These are phyloP conservation scores for Aphaenogaster floridana DNA, from an alignment of 1,140 invertebrate species.

Conservation along the genomic window DNA sequence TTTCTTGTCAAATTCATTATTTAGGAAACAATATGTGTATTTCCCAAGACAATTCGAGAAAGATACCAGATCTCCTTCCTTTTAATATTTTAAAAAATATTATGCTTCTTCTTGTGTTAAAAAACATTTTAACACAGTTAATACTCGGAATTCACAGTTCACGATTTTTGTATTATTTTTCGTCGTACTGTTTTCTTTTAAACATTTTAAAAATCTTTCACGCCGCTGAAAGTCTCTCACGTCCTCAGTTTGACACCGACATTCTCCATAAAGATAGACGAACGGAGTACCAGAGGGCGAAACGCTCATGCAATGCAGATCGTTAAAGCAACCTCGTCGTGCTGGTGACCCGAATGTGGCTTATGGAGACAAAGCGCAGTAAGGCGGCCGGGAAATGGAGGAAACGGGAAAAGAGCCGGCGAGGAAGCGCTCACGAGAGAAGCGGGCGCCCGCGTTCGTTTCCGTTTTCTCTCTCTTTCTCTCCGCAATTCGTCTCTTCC, in stretches of 20 bases:
- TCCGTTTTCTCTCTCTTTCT: constrained; percentile 46
- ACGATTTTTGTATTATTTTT: background rate
- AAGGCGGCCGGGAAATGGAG: constrained; percentile 56
- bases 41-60: background rate
- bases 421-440: constrained; percentile 23
- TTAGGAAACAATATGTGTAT: background rate
- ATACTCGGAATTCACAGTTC: background rate
- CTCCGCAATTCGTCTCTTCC: constrained; percentile 67
- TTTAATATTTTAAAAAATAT: background rate
- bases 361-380: constrained; percentile 74
- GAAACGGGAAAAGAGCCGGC: constrained; percentile 53
- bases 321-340: constrained; percentile 72
- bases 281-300: constrained; percentile 33
- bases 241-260: constrained; percentile 14
- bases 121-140: background rate
- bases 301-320: constrained; percentile 77
- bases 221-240: background rate
- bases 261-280: constrained; percentile 32
- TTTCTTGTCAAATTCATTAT: background rate
- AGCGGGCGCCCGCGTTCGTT: constrained; percentile 44
- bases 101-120: background rate
- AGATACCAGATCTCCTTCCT: background rate
- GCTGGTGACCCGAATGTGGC: constrained; percentile 76
- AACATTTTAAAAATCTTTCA: constrained; percentile 3
- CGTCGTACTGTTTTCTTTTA: background rate